phyloP scores from a whole-genome alignment of 1,140 invertebrate species.

The Micrasema minimum region DNA sequence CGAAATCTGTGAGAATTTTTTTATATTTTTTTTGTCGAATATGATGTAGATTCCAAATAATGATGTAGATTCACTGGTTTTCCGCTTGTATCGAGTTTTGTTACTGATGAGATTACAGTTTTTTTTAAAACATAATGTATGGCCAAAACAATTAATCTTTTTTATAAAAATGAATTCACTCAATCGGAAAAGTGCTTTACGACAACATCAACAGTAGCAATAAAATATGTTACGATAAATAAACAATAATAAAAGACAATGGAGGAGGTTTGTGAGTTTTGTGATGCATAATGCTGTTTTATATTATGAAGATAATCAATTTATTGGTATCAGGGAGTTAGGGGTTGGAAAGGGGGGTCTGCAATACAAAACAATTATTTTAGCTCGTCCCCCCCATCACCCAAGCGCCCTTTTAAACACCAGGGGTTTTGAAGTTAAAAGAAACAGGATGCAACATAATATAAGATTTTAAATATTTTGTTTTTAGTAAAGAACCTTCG shows the following conservation, averaged over 20 bases:
- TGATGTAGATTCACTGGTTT: too few species aligned
- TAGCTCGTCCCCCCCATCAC: neutral
- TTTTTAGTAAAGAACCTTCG: too few species aligned
- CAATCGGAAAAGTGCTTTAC: neutral
- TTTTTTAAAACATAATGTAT: too few species aligned
- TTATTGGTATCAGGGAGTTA: neutral
- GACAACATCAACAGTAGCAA: neutral
- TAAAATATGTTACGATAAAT: neutral
- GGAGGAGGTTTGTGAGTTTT: neutral
- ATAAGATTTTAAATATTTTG: too few species aligned
- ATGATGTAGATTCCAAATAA: too few species aligned
- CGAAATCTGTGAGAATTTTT: too few species aligned
- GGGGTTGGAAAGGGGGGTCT: too few species aligned
- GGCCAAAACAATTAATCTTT: too few species aligned
- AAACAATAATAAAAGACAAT: neutral
- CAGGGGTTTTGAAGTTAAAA: conserved; percentile 1
- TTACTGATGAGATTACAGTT: too few species aligned
- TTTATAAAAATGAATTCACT: too few species aligned
- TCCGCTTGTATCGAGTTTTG: too few species aligned
- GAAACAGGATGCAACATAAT: neutral
- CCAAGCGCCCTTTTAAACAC: conserved; percentile 2
- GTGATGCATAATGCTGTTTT: neutral
- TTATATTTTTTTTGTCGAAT: too few species aligned
- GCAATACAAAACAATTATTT: neutral
- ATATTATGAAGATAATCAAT: conserved; percentile 18